Evolutionary conservation across 2,888 invertebrate species (phyloP).

Genomic region (Dynastes grantii): DNA sequence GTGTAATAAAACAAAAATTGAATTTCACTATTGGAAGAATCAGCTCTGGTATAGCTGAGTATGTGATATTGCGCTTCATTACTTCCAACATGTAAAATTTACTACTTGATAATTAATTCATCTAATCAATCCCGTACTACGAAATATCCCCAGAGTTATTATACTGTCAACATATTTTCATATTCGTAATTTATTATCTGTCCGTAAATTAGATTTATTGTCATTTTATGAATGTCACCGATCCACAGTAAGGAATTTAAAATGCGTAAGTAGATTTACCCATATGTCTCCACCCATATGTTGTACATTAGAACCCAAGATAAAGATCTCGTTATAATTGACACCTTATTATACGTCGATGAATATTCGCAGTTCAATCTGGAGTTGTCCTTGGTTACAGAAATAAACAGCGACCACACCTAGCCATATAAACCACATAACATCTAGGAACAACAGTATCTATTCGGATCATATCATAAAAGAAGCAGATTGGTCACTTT

Average conservation of each 20-base stretch:
- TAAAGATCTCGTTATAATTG: slow-evolving; percentile 44
- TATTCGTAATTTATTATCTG: slow-evolving; percentile 1
- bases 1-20: no score
- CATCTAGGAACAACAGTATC: not conserved
- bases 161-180: not conserved
- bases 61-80: no score
- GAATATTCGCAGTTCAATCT: slow-evolving; percentile 22
- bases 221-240: not conserved
- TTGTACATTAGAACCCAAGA: slow-evolving; percentile 22
- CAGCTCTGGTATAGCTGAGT: no score
- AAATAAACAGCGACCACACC: slow-evolving; percentile 49
- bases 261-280: slow-evolving; percentile 18
- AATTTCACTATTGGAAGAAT: no score
- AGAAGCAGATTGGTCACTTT: slow-evolving; percentile 1
- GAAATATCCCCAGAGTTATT: not conserved
- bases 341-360: slow-evolving; percentile 36
- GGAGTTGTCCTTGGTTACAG: slow-evolving; percentile 38
- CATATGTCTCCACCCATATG: slow-evolving; percentile 44
- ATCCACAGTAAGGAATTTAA: slow-evolving; percentile 20
- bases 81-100: no score
- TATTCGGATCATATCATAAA: not conserved
- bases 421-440: slow-evolving; percentile 13
- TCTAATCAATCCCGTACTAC: not conserved
- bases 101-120: not conserved
- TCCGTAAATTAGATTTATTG: slow-evolving; percentile 16